Conservation (phyloP, 2,888 invertebrate genomes). For the Leucophenga montana region DNA sequence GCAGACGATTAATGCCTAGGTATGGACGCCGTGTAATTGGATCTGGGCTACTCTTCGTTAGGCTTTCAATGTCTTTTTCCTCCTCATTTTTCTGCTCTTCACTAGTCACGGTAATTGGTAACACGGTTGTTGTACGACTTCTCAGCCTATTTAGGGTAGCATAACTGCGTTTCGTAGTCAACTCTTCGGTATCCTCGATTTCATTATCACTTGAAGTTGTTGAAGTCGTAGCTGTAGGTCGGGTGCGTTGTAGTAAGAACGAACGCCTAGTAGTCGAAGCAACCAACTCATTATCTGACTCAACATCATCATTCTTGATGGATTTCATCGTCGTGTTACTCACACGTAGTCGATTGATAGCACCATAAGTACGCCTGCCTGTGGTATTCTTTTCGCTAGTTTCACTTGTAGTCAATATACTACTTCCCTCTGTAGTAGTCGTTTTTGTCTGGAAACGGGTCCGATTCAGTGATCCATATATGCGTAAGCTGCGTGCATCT, state of each 20-base stretch:
- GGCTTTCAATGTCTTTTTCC: constrained; percentile 1
- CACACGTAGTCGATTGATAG: constrained; percentile 38
- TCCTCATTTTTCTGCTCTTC: not conserved
- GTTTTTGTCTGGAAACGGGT: constrained; percentile 16
- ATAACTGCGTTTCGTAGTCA: constrained; percentile 25
- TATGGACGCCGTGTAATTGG: constrained; percentile 24
- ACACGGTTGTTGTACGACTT: constrained; percentile 3
- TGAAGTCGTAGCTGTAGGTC: not conserved
- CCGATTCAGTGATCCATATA: constrained; percentile 43
- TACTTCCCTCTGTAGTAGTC: not conserved
- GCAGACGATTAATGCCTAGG: constrained; percentile 12
- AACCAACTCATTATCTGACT: not conserved
- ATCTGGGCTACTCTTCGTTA: not conserved
- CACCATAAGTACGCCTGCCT: constrained; percentile 31
- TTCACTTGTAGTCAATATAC: constrained; percentile 17
- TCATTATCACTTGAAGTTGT: constrained; percentile 17
- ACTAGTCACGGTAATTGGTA: not conserved
- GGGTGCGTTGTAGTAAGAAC: not conserved
- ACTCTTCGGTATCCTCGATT: not conserved
- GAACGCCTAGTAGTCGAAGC: constrained; percentile 6
- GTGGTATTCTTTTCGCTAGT: constrained; percentile 7
- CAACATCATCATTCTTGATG: not conserved
- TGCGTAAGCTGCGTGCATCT: constrained; percentile 42
- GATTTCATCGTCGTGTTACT: constrained; percentile 34
- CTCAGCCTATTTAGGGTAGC: constrained; percentile 17